phyloP scores from a whole-genome alignment of 2,113 vertebrate species.

The Callithrix jacchus region DNA sequence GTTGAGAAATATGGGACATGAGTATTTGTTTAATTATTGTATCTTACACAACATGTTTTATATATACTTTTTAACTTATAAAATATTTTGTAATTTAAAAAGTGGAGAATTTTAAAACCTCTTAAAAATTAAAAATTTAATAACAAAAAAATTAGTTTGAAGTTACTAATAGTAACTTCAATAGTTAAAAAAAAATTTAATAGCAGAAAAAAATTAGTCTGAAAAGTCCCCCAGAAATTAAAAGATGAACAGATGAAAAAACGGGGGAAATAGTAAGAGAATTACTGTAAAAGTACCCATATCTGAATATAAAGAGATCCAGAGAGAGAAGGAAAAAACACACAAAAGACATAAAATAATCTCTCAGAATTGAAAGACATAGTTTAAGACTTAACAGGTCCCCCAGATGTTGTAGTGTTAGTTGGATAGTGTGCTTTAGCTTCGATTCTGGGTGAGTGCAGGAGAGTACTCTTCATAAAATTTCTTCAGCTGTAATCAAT shows the following conservation, averaged over 20 bases:
- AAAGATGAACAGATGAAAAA: neutral
- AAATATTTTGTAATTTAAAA: neutral
- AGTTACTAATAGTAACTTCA: neutral
- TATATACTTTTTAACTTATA: neutral
- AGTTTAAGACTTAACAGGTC: neutral
- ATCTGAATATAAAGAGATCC: neutral
- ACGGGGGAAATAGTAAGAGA: neutral
- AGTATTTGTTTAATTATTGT: neutral
- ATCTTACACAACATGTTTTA: neutral
- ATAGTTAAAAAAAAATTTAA: too few relatives aligned
- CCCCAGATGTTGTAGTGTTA: neutral
- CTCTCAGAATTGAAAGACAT: neutral
- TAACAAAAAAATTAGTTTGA: neutral
- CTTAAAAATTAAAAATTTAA: neutral
- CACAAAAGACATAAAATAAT: conserved; percentile 11
- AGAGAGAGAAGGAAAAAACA: neutral
- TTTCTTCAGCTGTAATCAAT: neutral
- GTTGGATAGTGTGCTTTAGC: neutral
- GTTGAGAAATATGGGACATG: neutral
- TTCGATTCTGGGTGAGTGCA: neutral
- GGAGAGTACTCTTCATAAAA: neutral
- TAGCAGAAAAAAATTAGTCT: neutral
- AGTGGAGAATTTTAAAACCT: neutral
- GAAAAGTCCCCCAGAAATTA: conserved; percentile 3
- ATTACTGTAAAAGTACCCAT: neutral